These are phyloP conservation scores for Neogobius melanostomus DNA, from an alignment of 2,113 vertebrate species.

Conservation along the genomic window DNA sequence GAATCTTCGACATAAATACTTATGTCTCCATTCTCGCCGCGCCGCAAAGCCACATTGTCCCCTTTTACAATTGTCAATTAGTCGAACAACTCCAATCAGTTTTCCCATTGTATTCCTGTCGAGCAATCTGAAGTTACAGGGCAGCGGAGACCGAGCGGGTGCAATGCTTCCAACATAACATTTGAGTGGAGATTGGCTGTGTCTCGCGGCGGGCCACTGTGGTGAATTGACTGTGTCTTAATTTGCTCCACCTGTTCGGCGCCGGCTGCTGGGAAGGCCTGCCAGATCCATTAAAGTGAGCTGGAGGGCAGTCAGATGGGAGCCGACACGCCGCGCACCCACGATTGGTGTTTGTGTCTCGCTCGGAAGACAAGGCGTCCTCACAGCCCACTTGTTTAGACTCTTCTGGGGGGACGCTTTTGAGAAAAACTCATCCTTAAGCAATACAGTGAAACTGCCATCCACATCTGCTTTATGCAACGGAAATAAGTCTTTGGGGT, in stretches of 20 bases:
- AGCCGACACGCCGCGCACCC: conserved; percentile 61
- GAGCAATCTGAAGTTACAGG: conserved; percentile 61
- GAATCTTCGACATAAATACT: conserved; percentile 37
- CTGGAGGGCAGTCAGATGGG: conserved; percentile 78
- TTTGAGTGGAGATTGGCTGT: conserved; percentile 72
- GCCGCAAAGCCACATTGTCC: conserved; percentile 31
- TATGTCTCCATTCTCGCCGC: conserved; percentile 26
- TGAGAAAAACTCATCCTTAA: not conserved
- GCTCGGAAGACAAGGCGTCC: not conserved
- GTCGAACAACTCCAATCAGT: conserved; percentile 54
- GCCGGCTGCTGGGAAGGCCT: conserved; percentile 70
- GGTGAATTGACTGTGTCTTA: conserved; percentile 75
- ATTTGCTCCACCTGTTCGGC: conserved; percentile 80
- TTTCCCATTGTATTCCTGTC: conserved; percentile 54
- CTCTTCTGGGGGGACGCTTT: not conserved
- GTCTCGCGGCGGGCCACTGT: conserved; percentile 66
- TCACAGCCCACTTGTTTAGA: not conserved
- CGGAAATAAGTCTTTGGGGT: too few relatives aligned
- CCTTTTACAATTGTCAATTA: conserved; percentile 62
- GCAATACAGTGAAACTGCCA: too few relatives aligned
- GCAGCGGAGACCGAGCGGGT: conserved; percentile 50
- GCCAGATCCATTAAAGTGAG: conserved; percentile 85
- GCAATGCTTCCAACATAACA: conserved; percentile 65
- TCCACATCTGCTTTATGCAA: too few relatives aligned
- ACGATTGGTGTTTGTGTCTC: conserved; percentile 47